A percentile compares a stretch with the other conserved stretches of the same genome.
Conservation (phyloP, 1,140 invertebrate genomes). For the Formica exsecta region DNA sequence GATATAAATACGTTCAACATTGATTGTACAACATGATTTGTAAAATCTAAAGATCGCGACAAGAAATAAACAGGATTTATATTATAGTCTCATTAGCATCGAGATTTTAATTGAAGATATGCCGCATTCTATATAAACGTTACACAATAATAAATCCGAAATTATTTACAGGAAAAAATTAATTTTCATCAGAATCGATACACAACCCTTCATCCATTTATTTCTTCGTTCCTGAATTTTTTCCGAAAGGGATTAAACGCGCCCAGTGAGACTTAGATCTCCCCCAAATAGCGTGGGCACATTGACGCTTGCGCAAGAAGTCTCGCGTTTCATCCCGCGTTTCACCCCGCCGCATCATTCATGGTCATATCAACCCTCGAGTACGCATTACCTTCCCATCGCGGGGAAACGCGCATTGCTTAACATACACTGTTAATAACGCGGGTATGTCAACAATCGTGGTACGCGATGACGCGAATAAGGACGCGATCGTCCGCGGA, state of each 20-base stretch:
- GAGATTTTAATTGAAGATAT: slow-evolving; percentile 12
- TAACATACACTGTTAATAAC: slow-evolving; percentile 52
- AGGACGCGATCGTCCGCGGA: slow-evolving; percentile 15
- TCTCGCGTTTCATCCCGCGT: slow-evolving; percentile 20
- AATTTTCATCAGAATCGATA: background rate
- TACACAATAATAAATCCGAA: background rate
- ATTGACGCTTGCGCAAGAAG: slow-evolving; percentile 78
- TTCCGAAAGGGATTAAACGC: background rate
- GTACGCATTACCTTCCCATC: slow-evolving; percentile 64
- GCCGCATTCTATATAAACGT: background rate
- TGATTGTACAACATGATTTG: background rate
- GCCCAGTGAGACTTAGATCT: slow-evolving; percentile 34
- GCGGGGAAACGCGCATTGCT: slow-evolving; percentile 32
- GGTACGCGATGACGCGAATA: slow-evolving; percentile 68
- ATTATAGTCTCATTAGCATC: background rate
- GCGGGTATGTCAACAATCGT: slow-evolving; percentile 76
- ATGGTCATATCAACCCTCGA: slow-evolving; percentile 77
- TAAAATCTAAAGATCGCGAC: background rate
- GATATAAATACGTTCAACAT: slow-evolving; percentile 5
- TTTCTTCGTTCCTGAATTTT: background rate
- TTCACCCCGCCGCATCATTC: slow-evolving; percentile 78
- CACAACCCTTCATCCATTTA: background rate
- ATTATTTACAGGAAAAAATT: background rate
- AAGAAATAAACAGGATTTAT: background rate
- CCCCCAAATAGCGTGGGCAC: slow-evolving; percentile 74